Conservation (phyloP, 2,888 invertebrate genomes). For the Drosophila kuntzei region DNA sequence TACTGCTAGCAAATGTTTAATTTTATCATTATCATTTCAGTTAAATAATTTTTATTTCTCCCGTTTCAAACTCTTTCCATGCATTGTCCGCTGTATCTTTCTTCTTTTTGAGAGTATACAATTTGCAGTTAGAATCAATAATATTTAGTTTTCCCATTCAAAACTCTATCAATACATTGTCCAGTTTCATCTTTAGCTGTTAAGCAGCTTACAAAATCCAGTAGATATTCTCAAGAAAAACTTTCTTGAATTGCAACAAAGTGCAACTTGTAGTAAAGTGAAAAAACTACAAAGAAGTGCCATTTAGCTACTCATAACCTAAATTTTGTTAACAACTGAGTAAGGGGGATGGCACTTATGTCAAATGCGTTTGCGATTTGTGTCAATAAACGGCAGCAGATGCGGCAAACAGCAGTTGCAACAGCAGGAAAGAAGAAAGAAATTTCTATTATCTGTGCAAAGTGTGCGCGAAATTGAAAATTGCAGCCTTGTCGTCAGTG, state of each 20-base stretch:
- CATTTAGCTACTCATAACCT: conserved; percentile 78
- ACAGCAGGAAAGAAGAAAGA: conserved; percentile 59
- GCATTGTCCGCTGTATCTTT: background rate
- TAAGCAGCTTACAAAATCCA: conserved; percentile 22
- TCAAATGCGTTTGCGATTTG: conserved; percentile 80
- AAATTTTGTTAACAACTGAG: conserved; percentile 51
- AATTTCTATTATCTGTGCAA: conserved; percentile 81
- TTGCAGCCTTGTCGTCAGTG: conserved; percentile 58
- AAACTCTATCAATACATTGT: background rate
- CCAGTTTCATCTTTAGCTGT: background rate
- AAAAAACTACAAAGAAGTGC: conserved; percentile 52
- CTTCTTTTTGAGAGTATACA: background rate
- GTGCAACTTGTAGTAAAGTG: conserved; percentile 17
- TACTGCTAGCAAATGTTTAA: too few relatives aligned
- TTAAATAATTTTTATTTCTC: background rate
- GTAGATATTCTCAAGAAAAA: background rate
- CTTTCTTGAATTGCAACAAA: conserved; percentile 36
- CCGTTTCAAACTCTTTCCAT: background rate
- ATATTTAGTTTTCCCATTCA: background rate
- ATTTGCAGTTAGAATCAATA: conserved; percentile 5
- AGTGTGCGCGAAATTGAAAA: conserved; percentile 82
- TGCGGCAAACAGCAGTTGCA: conserved; percentile 40
- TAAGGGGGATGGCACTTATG: conserved; percentile 68
- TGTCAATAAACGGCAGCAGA: conserved; percentile 76
- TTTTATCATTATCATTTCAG: background rate